These are phyloP conservation scores for Atherinosoma microstoma DNA, from an alignment of 2,797 vertebrate species.

Conservation along the genomic window DNA sequence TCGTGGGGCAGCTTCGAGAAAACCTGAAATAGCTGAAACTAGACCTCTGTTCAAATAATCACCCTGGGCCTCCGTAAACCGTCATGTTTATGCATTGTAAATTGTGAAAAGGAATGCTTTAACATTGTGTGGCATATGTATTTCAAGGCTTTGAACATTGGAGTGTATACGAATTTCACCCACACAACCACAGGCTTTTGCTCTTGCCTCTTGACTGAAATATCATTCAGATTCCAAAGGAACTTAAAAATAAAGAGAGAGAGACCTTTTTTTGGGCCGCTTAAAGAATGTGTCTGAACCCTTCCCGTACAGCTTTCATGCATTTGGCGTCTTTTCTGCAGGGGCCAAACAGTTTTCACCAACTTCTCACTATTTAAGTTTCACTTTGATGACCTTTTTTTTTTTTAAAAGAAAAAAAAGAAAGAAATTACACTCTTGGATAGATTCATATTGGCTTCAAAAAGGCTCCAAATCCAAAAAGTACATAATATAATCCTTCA, in stretches of 20 bases:
- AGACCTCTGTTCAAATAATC: constrained; percentile 82
- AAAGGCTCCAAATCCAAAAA: constrained; percentile 48
- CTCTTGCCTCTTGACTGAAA: constrained; percentile 74
- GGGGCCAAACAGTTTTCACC: constrained; percentile 45
- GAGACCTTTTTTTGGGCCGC: constrained; percentile 49
- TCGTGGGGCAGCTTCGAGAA: constrained; percentile 51
- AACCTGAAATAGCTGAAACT: constrained; percentile 80
- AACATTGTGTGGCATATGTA: constrained; percentile 80
- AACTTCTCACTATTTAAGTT: constrained; percentile 50
- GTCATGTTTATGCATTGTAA: constrained; percentile 81
- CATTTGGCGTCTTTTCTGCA: constrained; percentile 56
- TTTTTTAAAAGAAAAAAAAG: constrained; percentile 16
- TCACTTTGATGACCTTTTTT: constrained; percentile 67
- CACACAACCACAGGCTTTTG: constrained; percentile 79
- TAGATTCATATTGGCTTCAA: constrained; percentile 44
- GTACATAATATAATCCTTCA: constrained; percentile 37
- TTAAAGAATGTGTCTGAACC: constrained; percentile 72
- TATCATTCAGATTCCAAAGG: constrained; percentile 75
- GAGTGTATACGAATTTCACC: constrained; percentile 78
- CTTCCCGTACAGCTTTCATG: constrained; percentile 60
- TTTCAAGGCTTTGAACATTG: constrained; percentile 83
- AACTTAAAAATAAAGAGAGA: constrained; percentile 66
- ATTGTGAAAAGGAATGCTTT: constrained; percentile 80
- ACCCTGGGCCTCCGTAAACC: constrained; percentile 73
- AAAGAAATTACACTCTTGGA: constrained; percentile 45